Evolutionary conservation across 2,888 invertebrate genomes (phyloP), one percentile per base, ranked within the genome.

Genomic region (Hofmannophila pseudospretella): DNA sequence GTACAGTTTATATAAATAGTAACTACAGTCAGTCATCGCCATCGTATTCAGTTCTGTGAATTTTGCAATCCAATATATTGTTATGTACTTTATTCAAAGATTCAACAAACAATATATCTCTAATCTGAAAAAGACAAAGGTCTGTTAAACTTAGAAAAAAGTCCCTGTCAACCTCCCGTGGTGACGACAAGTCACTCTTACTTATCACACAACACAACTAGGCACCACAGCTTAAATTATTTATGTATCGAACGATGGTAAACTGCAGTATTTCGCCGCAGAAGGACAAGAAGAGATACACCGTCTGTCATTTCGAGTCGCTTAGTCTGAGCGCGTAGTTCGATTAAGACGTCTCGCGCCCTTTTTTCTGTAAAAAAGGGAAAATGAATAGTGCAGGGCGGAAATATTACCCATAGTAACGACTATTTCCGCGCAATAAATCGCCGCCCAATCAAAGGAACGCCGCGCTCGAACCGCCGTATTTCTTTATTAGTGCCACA

Each of bases 351-450:
- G 71, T 81, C 76, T 77, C 82, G 80, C 77, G 85, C 85, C 84
- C 84, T 81, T 85, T 86, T 59, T 86, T 79, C 62, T 64, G 69
- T 73, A 77, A 85, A 85, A 86, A 84, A 82, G 69, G 82, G 76
- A 82, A 86, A 86, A 76, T 79, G 84, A 81, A 85, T 75, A 76
- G 75, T 69, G 67, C 67, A 58, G 73, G 69, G 78, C 86, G 88
- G 88, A 88, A 85, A 86, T 87, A 87, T 88, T 87, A 87, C 78
- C 59, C 67, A 32, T 32, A 78, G 76, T 80, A 82, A 82, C 84
- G 78, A 80, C 76, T 16, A 77, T 87, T 88, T 88, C 88, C 87
- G 87, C 82, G 71, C 87, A 77, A 88, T 88, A 88, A 87, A 87
- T 86, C 77, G 78, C 72, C 74, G 75, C 69, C 84, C 79, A 88